Conservation (phyloP, 2,113 vertebrate species). For the Lampris incognitus region DNA sequence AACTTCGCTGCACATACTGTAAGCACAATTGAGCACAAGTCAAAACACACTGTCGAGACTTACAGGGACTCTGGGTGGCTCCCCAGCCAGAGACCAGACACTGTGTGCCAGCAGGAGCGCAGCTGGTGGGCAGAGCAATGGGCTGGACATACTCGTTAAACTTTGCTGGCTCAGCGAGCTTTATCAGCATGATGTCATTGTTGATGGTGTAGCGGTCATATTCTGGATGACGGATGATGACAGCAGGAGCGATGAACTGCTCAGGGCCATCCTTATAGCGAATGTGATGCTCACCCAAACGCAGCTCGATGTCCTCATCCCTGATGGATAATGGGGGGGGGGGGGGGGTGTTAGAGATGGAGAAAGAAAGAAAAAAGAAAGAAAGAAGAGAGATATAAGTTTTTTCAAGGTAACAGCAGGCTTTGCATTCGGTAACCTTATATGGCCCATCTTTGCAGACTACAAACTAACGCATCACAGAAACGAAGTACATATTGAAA, state of each 20-base stretch:
- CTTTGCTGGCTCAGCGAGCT: slow-evolving; percentile 44
- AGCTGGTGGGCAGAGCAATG: slow-evolving; percentile 64
- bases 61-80: slow-evolving; percentile 35
- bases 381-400: background rate
- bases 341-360: background rate
- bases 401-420: no score
- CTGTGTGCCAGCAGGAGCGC: slow-evolving; percentile 60
- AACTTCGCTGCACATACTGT: no score
- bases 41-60: background rate
- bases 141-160: slow-evolving; percentile 70
- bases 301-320: slow-evolving; percentile 27
- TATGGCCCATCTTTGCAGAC: background rate
- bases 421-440: no score
- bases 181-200: slow-evolving; percentile 86
- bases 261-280: slow-evolving; percentile 57
- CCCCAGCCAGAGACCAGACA: slow-evolving; percentile 88
- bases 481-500: background rate
- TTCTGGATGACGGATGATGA: slow-evolving; percentile 60
- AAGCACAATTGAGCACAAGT: background rate
- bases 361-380: background rate
- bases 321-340: background rate
- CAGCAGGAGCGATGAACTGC: slow-evolving; percentile 56
- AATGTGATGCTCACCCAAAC: slow-evolving; percentile 77
- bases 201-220: slow-evolving; percentile 65
- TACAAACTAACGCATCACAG: background rate